Base-by-base conservation (phyloP, 2,888 invertebrate species). In the Drosophila acutilabella region DNA sequence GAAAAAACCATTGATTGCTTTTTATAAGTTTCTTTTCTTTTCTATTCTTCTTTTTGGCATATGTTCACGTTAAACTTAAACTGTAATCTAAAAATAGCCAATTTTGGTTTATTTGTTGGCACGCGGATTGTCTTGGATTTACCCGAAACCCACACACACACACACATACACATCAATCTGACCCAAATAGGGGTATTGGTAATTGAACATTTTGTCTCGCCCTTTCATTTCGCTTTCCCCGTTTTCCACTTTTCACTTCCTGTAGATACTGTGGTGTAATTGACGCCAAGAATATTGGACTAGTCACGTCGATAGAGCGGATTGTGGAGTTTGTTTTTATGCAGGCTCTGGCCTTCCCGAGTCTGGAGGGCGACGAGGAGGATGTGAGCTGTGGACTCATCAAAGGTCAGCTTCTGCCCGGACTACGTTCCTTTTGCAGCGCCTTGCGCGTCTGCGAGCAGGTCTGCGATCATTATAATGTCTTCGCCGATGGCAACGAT, bases 311-410 rank as follows among this genome's bases (percentile, higher is more conserved):
- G 1, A 95, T 98, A 74, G 97, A 98, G 91, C 94, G 97, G 38
- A 95, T 97, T 11, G 95, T 98, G 91, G 97, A 98, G 81, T 95
- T 95, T 87, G 97, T 98, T 14, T 97, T 97, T 88, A 96, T 98
- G 95, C 97, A 97, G 86, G 97, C 97, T 0, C 93, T 97, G 50
- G 96, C 97, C 0, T 96, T 96, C 91, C 96, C 97, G 0, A 95
- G 95, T 80, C 93, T 94, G 8, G 97, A 97, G 80, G 95, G 95
- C 0, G 97, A 97, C 60, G 96, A 97, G 74, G 96, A 97, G 80
- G 96, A 96, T 71, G 94, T 95, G 0, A 94, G 94, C 69, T 96
- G 96, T 86, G 95, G 96, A 0, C 95, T 97, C 89, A 96, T 97
- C 4, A 96, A 97, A 90, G 96, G 96, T 72, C 96, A 97, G 85